Evolutionary conservation across 2,888 invertebrate species (phyloP).

Genomic region (Apotomis capreana): DNA sequence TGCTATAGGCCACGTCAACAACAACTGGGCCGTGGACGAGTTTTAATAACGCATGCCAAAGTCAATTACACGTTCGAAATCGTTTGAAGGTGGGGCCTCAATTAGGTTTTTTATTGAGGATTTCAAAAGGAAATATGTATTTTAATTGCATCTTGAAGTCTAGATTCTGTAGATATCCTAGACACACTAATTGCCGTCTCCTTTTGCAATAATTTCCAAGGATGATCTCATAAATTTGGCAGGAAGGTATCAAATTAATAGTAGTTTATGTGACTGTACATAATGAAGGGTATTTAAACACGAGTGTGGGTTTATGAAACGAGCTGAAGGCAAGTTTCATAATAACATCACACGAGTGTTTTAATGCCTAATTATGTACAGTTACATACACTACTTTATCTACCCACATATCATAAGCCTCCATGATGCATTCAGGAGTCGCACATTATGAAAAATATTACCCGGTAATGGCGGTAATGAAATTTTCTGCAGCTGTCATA

Average conservation of each 20-base stretch:
- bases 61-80: constrained; percentile 33
- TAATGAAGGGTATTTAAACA: too few species aligned
- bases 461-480: too few species aligned
- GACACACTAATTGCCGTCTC: constrained; percentile 16
- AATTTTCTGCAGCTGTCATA: too few species aligned
- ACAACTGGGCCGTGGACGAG: constrained; percentile 34
- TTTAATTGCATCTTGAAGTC: constrained; percentile 10
- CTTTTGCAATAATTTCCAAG: constrained; percentile 19
- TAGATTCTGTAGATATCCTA: constrained; percentile 28
- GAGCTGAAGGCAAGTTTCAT: too few species aligned
- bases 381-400: too few species aligned
- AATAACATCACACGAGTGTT: too few species aligned
- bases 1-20: constrained; percentile 45
- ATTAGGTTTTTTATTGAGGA: constrained; percentile 24
- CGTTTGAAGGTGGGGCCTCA: constrained; percentile 22
- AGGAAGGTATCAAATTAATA: constrained; percentile 2
- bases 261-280: too few species aligned
- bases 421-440: too few species aligned
- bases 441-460: too few species aligned
- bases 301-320: too few species aligned
- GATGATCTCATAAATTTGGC: constrained; percentile 16
- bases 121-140: constrained; percentile 22
- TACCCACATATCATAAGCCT: too few species aligned
- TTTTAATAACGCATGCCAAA: constrained; percentile 41
- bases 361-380: too few species aligned